Evolutionary conservation across 1,140 invertebrate species (phyloP).

Genomic region (Trichomalopsis sarcophagae): DNA sequence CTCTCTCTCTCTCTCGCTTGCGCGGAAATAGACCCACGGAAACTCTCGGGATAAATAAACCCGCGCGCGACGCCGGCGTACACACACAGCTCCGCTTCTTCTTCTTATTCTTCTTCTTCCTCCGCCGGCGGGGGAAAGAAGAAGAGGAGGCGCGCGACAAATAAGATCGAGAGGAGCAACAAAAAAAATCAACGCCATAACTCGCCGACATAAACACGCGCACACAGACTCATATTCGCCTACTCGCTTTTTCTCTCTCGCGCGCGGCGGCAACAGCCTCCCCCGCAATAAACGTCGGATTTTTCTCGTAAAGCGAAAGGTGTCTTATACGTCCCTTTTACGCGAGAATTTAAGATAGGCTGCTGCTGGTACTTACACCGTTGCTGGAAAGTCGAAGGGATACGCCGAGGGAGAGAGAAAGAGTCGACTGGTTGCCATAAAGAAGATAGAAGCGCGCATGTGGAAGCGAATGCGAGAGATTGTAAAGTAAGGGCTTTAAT

Average conservation of each 20-base stretch:
- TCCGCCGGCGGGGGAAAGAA: background rate
- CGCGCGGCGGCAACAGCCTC: background rate
- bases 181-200: conserved; percentile 20
- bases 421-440: background rate
- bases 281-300: conserved; percentile 19
- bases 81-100: background rate
- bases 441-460: background rate
- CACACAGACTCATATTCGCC: background rate
- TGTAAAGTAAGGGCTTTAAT: conserved; percentile 1
- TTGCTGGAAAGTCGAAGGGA: background rate
- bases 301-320: conserved; percentile 3
- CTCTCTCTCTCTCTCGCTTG: background rate
- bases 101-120: background rate
- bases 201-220: conserved; percentile 27
- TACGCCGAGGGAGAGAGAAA: background rate
- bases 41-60: conserved; percentile 28
- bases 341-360: too few relatives aligned
- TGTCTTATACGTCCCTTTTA: background rate
- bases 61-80: too few relatives aligned
- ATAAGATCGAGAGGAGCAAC: background rate
- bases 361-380: too few relatives aligned
- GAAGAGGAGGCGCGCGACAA: conserved; percentile 13
- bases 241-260: conserved; percentile 22
- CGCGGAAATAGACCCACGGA: conserved; percentile 39
- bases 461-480: conserved; percentile 13